Evolutionary conservation across 1,140 invertebrate genomes (phyloP).

Genomic region (Trypoxylus dichotomus): DNA sequence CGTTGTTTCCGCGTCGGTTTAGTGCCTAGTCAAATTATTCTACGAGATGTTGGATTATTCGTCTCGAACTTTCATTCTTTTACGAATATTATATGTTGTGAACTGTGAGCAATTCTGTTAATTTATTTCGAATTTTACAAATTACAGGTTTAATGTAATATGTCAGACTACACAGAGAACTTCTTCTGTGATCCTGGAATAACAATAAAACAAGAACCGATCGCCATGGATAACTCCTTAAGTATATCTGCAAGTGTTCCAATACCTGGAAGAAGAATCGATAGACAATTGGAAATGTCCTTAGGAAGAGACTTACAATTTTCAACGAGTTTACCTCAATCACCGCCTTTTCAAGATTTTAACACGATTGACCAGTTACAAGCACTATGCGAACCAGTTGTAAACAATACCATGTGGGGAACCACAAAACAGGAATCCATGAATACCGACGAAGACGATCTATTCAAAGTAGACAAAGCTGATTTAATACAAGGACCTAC

Average conservation of each 20-base stretch:
- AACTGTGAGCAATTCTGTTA: not conserved
- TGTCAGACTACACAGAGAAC: slow-evolving; percentile 51
- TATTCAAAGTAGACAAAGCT: slow-evolving; percentile 86
- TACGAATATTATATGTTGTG: too few relatives aligned
- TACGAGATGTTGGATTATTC: too few relatives aligned
- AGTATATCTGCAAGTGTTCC: slow-evolving; percentile 61
- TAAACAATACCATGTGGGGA: slow-evolving; percentile 52
- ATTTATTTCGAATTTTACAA: not conserved
- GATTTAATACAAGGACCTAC: slow-evolving; percentile 82
- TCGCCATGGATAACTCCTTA: slow-evolving; percentile 44
- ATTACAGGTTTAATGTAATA: slow-evolving; percentile 30
- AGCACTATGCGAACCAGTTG: slow-evolving; percentile 49
- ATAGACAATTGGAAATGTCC: slow-evolving; percentile 51
- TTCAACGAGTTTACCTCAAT: slow-evolving; percentile 33
- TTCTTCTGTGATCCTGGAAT: slow-evolving; percentile 55
- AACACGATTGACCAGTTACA: slow-evolving; percentile 47
- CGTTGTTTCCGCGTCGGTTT: not conserved
- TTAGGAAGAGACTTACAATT: slow-evolving; percentile 37
- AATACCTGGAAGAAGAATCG: slow-evolving; percentile 55
- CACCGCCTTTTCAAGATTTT: slow-evolving; percentile 54
- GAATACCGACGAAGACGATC: slow-evolving; percentile 84
- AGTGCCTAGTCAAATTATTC: not conserved
- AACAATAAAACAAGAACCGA: slow-evolving; percentile 55
- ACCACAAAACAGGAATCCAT: slow-evolving; percentile 60
- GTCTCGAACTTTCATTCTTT: too few relatives aligned